Evolutionary conservation across 1,140 invertebrate species (phyloP).

Genomic region (Pachypeltis micranthus): DNA sequence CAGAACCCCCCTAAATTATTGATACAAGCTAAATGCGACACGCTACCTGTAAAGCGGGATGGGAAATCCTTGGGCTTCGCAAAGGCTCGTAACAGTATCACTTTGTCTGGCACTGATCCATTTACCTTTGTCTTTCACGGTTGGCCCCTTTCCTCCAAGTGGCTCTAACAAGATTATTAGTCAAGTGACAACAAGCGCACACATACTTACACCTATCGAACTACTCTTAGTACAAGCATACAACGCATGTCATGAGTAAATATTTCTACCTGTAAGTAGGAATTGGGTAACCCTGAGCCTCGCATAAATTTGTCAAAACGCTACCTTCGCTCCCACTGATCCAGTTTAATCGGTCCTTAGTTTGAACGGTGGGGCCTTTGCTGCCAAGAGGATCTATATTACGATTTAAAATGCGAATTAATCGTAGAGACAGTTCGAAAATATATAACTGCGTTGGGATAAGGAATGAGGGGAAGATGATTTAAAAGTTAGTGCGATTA

Average conservation of each 20-base stretch:
- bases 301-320: slow-evolving; percentile 37
- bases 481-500: no score
- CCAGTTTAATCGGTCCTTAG: slow-evolving; percentile 19
- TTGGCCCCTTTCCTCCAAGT: slow-evolving; percentile 45
- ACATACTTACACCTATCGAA: no score
- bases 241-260: no score
- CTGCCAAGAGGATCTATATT: slow-evolving; percentile 31
- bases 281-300: slow-evolving; percentile 49
- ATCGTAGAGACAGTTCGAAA: no score
- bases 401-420: no score
- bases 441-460: no score
- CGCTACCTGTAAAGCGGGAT: slow-evolving; percentile 49
- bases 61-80: slow-evolving; percentile 46
- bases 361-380: slow-evolving; percentile 24
- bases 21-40: no score
- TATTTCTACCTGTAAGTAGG: slow-evolving; percentile 39
- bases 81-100: slow-evolving; percentile 39
- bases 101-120: slow-evolving; percentile 28
- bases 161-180: slow-evolving; percentile 37
- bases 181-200: slow-evolving; percentile 20
- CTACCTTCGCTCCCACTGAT: slow-evolving; percentile 11
- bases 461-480: no score
- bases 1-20: no score
- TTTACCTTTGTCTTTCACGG: slow-evolving; percentile 28
- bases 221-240: no score